A percentile compares a stretch with the other conserved stretches of the same genome.
phyloP scores from a whole-genome alignment of 2,113 vertebrate species.

The Hippopotamus amphibius region DNA sequence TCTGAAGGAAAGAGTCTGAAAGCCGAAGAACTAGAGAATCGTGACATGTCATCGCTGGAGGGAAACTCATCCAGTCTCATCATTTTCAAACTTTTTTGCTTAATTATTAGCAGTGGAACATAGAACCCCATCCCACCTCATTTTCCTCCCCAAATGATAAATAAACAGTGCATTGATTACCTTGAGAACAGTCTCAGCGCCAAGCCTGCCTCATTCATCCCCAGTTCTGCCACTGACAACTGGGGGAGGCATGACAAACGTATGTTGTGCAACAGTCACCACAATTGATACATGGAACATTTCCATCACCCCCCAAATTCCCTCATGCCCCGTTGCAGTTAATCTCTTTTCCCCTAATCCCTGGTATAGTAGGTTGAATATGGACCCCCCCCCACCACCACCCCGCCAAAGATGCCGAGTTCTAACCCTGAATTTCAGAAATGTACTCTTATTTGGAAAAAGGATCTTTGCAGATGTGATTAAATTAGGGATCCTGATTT shows the following conservation, averaged over 20 bases:
- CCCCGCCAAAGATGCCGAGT: neutral
- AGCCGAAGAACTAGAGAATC: neutral
- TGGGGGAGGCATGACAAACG: neutral
- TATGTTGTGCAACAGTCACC: neutral
- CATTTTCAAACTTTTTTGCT: neutral
- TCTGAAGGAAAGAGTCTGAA: neutral
- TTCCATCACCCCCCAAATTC: neutral
- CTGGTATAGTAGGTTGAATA: neutral
- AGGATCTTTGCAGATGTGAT: neutral
- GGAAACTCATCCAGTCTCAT: neutral
- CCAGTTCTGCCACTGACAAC: neutral
- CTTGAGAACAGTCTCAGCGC: neutral
- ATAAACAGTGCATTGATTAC: neutral
- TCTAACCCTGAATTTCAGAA: neutral
- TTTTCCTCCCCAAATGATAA: neutral
- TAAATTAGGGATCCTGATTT: neutral
- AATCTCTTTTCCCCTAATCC: neutral
- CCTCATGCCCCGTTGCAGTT: neutral
- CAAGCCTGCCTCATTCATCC: neutral
- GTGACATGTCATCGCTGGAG: neutral
- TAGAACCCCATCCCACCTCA: neutral
- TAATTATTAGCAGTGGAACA: conserved; percentile 33
- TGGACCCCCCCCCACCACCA: neutral
- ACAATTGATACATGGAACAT: neutral
- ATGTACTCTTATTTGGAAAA: neutral